Evolutionary conservation across 1,140 invertebrate genomes (phyloP).

Genomic region (Drosophila rhopaloa): DNA sequence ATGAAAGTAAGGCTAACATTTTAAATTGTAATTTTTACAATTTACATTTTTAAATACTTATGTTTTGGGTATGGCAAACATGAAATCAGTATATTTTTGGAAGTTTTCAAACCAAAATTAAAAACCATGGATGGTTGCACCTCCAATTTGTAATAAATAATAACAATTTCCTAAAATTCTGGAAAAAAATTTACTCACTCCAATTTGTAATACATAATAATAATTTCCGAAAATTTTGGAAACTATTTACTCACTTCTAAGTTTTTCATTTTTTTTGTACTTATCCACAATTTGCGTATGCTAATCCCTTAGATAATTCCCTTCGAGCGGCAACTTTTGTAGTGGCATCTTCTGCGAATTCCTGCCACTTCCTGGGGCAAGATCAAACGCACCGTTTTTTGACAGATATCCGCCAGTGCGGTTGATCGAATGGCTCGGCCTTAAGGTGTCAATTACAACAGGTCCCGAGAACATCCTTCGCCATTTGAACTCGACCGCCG

Average conservation of each 20-base stretch:
- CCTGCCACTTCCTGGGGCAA: conserved; percentile 12
- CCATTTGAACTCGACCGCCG: conserved; percentile 28
- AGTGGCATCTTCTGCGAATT: conserved; percentile 16
- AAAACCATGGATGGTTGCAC: too few species aligned
- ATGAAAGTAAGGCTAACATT: not conserved
- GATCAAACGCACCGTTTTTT: conserved; percentile 36
- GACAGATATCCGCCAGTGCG: conserved; percentile 43
- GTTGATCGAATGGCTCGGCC: conserved; percentile 23
- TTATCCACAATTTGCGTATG: conserved; percentile 14
- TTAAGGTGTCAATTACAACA: conserved; percentile 72
- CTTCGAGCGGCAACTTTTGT: conserved; percentile 13
- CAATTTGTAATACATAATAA: too few species aligned
- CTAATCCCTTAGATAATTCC: not conserved
- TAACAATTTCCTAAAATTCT: too few species aligned
- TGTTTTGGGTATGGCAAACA: too few species aligned
- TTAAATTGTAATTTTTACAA: not conserved
- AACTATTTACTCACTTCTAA: too few species aligned
- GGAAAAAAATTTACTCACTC: too few species aligned
- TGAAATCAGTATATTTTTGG: too few species aligned
- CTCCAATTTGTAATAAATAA: too few species aligned
- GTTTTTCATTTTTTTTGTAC: not conserved
- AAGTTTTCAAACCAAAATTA: too few species aligned
- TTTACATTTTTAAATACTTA: not conserved
- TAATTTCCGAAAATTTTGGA: too few species aligned
- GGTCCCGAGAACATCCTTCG: conserved; percentile 5